These are phyloP conservation scores for Trichopoda pennipes DNA, from an alignment of 2,888 invertebrate genomes.

Conservation along the genomic window DNA sequence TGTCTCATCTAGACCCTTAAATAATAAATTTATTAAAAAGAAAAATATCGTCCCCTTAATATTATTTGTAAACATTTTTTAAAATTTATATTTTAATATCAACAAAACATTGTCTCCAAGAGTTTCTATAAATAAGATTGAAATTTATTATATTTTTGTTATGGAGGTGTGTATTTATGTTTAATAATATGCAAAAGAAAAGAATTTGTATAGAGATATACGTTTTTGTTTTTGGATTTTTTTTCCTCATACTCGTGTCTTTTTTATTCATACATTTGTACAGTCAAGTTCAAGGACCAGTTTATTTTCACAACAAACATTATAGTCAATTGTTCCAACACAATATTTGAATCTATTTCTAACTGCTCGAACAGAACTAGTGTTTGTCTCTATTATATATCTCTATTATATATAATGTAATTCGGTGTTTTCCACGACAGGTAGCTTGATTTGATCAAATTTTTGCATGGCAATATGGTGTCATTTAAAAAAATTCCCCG, in stretches of 20 bases:
- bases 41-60: neutral
- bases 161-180: neutral
- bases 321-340: too few species aligned
- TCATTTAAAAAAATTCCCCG: too few species aligned
- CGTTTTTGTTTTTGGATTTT: slow-evolving; percentile 11
- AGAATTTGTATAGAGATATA: neutral
- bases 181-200: slow-evolving; percentile 24
- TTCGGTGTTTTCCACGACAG: too few species aligned
- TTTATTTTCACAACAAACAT: too few species aligned
- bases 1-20: too few species aligned
- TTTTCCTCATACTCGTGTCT: too few species aligned
- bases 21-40: neutral
- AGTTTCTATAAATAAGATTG: neutral
- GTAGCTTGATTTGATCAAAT: too few species aligned
- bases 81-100: neutral
- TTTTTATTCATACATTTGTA: slow-evolving; percentile 20
- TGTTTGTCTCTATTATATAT: too few species aligned
- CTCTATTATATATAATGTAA: too few species aligned
- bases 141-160: neutral
- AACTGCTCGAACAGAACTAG: too few species aligned
- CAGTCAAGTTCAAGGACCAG: slow-evolving; percentile 67
- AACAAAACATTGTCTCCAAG: slow-evolving; percentile 2
- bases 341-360: too few species aligned
- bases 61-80: neutral
- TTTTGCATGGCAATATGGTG: too few species aligned